Evolutionary conservation across 2,797 vertebrate genomes (phyloP), one percentile per base, ranked within the genome.

Genomic region (Darevskia nairensis): DNA sequence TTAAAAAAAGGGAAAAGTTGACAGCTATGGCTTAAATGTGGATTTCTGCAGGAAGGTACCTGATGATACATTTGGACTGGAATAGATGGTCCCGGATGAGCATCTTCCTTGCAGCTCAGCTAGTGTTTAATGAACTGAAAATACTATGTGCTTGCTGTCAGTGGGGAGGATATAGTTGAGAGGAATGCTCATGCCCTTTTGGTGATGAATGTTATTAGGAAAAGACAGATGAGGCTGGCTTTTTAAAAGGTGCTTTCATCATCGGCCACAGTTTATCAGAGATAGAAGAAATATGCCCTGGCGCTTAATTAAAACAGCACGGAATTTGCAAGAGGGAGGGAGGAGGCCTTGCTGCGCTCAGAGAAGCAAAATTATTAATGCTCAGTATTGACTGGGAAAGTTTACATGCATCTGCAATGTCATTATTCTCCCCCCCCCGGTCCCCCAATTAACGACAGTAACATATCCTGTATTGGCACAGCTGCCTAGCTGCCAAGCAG

Each of bases 181-280:
- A 90, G 84, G 87, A 93, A 90, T 90, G 89, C 80, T 79, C 80
- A 85, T 95, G 95, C 92, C 95, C 95, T 96, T 96, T 96, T 85
- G 0, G 29, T 94, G 92, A 95, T 92, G 87, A 88, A 95, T 94
- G 88, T 87, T 68, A 86, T 77, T 86, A 86, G 90, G 72, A n/a
- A 71, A 92, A 46, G 78, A 76, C 3, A 4, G n/a, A n/a, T 6
- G 23, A 83, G 89, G 80, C 71, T 41, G 80, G 74, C 82, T 74
- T 86, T 90, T 91, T 86, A 50, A 88, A 85, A 80, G 8, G 80
- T 0, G 0, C 80, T 90, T 89, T 64, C 29, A 68, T 82, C 82
- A 46, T 78, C 69, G 71, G 83, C 90, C 89, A 86, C 86, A 0
- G 0, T 1, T 9, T 84, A 88, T 87, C 91, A 89, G 68, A 15